phyloP scores from a whole-genome alignment of 2,797 vertebrate genomes.

The Cirrhinus mrigala region DNA sequence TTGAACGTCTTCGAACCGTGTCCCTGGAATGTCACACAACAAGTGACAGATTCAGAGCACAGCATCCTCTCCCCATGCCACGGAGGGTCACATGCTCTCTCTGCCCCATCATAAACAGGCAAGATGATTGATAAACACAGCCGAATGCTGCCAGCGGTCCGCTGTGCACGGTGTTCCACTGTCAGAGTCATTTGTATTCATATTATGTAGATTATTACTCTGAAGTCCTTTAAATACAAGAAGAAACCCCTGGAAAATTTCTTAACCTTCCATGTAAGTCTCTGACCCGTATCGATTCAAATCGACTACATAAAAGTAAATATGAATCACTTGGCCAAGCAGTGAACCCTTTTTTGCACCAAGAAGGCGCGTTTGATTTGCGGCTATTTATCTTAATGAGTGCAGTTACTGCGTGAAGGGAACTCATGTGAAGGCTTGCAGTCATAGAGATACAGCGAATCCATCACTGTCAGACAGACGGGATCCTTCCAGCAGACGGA shows the following conservation, averaged over 20 bases:
- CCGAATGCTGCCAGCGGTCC: conserved; percentile 37
- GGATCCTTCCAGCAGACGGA: conserved; percentile 55
- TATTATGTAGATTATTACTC: conserved; percentile 70
- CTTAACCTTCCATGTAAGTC: conserved; percentile 68
- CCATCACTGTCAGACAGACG: conserved; percentile 66
- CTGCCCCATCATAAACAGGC: conserved; percentile 35
- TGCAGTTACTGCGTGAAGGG: conserved; percentile 58
- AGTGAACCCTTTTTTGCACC: conserved; percentile 37
- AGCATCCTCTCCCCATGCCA: conserved; percentile 32
- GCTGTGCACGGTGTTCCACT: conserved; percentile 57
- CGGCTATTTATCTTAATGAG: conserved; percentile 63
- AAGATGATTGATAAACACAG: conserved; percentile 57
- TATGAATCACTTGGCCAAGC: conserved; percentile 56
- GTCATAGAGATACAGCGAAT: conserved; percentile 57
- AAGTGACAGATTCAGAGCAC: conserved; percentile 42
- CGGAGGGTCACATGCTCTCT: conserved; percentile 30
- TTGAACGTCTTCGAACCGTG: background rate
- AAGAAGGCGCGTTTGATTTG: conserved; percentile 64
- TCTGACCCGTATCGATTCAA: conserved; percentile 64
- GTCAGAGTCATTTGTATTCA: conserved; percentile 69
- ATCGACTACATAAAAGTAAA: conserved; percentile 53
- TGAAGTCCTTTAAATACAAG: conserved; percentile 61
- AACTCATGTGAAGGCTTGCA: conserved; percentile 56
- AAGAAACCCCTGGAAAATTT: conserved; percentile 56
- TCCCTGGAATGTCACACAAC: conserved; percentile 25